Conservation (phyloP, 2,888 invertebrate genomes). For the Chorisops tibialis region DNA sequence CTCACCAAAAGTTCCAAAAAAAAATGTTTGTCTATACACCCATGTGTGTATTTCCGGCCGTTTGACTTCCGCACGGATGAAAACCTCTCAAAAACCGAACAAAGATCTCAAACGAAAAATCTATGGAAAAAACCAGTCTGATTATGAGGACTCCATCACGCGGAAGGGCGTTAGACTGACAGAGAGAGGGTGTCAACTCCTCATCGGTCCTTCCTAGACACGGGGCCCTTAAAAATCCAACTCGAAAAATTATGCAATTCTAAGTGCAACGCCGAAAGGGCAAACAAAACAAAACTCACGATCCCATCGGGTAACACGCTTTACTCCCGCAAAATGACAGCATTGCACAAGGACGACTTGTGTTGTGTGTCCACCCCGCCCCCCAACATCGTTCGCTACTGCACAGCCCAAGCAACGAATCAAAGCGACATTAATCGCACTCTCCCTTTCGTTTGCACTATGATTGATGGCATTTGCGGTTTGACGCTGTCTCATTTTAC, state of each 20-base stretch:
- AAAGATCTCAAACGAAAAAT: not conserved
- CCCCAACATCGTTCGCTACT: not conserved
- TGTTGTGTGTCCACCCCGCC: too few species aligned
- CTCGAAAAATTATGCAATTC: too few species aligned
- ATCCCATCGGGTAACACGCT: not conserved
- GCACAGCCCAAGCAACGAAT: conserved; percentile 32
- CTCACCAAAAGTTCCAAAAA: conserved; percentile 23
- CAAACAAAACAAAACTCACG: not conserved
- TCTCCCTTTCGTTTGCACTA: conserved; percentile 39
- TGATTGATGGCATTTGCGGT: conserved; percentile 37
- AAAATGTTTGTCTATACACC: too few species aligned
- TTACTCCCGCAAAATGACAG: not conserved
- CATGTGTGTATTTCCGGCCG: conserved; percentile 28
- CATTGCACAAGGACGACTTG: too few species aligned
- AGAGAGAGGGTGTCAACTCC: too few species aligned
- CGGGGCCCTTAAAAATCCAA: too few species aligned
- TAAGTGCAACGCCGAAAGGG: not conserved
- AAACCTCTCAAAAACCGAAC: not conserved
- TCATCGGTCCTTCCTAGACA: too few species aligned
- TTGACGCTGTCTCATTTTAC: conserved; percentile 28
- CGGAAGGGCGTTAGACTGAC: too few species aligned
- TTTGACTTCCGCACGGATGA: conserved; percentile 16
- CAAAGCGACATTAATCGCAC: conserved; percentile 39
- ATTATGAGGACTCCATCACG: too few species aligned
- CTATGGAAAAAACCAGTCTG: not conserved